Evolutionary conservation across 2,888 invertebrate genomes (phyloP).

Genomic region (Rhingia rostrata): DNA sequence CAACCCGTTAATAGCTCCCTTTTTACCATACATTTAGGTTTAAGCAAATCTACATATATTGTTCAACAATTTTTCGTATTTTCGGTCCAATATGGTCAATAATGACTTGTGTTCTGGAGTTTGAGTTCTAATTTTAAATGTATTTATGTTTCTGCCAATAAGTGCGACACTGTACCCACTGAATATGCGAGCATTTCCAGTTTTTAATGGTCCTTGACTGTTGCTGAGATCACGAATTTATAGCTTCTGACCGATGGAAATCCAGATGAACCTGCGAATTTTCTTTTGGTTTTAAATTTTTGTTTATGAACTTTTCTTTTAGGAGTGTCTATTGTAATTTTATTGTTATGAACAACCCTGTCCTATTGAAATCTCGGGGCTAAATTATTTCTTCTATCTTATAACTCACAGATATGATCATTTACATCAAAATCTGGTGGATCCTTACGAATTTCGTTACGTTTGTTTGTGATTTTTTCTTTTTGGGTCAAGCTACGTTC

Average conservation of each 20-base stretch:
- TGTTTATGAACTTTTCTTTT: constrained; percentile 15
- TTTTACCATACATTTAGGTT: background rate
- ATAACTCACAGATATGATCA: constrained; percentile 6
- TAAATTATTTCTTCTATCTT: constrained; percentile 25
- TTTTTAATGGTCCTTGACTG: constrained; percentile 4
- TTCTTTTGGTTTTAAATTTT: constrained; percentile 10
- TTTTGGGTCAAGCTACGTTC: background rate
- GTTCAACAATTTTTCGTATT: background rate
- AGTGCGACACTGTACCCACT: background rate
- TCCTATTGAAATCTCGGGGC: constrained; percentile 23
- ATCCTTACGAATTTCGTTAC: constrained; percentile 8
- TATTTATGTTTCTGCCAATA: constrained; percentile 8
- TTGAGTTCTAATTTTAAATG: constrained; percentile 1
- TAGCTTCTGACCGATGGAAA: background rate
- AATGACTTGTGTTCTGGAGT: background rate
- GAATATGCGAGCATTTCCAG: background rate
- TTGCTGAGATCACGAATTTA: background rate
- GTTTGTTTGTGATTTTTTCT: constrained; percentile 3
- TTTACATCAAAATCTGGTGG: constrained; percentile 1
- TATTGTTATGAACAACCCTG: background rate
- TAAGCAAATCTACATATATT: background rate
- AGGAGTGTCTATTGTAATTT: constrained; percentile 2
- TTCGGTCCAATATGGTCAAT: background rate
- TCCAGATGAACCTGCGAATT: constrained; percentile 2
- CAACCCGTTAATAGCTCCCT: background rate